Evolutionary conservation across 2,797 vertebrate genomes (phyloP), one percentile per base, ranked within the genome.

Genomic region (Channa striata): DNA sequence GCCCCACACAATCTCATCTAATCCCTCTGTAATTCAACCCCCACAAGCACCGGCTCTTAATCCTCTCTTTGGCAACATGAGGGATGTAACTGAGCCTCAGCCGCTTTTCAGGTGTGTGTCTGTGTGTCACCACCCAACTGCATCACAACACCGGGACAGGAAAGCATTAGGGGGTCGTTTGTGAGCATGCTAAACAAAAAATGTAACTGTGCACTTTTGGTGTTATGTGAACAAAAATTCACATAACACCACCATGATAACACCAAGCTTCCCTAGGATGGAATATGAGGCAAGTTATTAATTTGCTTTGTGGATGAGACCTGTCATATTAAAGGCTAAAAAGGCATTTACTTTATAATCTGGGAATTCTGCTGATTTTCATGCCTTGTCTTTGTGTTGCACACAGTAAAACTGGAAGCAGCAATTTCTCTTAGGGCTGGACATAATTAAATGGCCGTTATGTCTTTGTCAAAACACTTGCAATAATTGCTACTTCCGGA

Each of bases 11-110:
- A 36, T 65, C 65, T 17, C 17, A 50, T 72, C 74, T 58, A 77
- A 75, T 80, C 78, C 59, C 44, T 42, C 81, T 30, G 81, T 79
- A 78, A 85, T 80, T 82, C 25, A 82, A 75, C 39, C 58, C 51
- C 11, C n/a, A 21, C 9, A 6, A 62, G 59, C 34, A 49, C 62
- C 59, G n/a, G 60, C 63, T 58, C 69, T 5, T 75, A 84, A 84
- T 78, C 66, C 56, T 60, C 19, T 50, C 23, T 72, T 59, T 65
- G 81, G 64, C 75, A 71, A 72, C 58, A 57, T 46, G 3, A 8
- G 13, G 46, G 61, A 59, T 59, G 78, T 78, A 72, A 81, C 23
- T 72, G 72, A 72, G 44, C 68, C 59, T 44, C 43, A 58, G 58
- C 33, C 47, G 52, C 30, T 47, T 36, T 68, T 51, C 53, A 63